Evolutionary conservation across 1,140 invertebrate species (phyloP).

Genomic region (Procambarus clarkii): DNA sequence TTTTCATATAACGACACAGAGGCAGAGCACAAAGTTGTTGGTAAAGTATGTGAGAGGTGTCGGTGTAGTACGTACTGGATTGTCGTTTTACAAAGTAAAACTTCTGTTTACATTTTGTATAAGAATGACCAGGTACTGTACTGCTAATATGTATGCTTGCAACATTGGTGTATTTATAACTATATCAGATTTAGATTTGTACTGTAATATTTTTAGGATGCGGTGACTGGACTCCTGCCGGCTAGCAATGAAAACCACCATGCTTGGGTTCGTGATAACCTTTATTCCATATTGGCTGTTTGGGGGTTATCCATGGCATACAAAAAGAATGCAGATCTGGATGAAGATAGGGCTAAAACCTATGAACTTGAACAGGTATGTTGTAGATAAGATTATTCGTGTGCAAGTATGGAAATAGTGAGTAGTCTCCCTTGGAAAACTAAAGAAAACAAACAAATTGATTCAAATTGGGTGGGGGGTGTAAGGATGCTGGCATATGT

Average conservation of each 20-base stretch:
- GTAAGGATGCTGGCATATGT: too few species aligned
- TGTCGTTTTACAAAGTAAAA: too few species aligned
- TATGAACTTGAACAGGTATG: constrained; percentile 95
- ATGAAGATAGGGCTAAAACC: constrained; percentile 98
- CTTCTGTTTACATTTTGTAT: too few species aligned
- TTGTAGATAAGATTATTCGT: not conserved
- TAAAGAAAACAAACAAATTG: too few species aligned
- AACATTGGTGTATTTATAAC: not conserved
- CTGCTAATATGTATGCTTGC: not conserved
- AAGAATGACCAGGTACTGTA: too few species aligned
- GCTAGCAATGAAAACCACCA: constrained; percentile 90
- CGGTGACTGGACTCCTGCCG: constrained; percentile 94
- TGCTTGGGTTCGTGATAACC: constrained; percentile 99
- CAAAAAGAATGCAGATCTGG: constrained; percentile 98
- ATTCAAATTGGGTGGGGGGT: too few species aligned
- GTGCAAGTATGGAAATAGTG: too few species aligned
- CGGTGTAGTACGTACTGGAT: too few species aligned
- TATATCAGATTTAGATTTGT: not conserved
- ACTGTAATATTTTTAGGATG: constrained; percentile 81
- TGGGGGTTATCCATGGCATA: constrained; percentile 99
- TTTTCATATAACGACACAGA: too few species aligned
- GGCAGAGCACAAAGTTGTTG: too few species aligned
- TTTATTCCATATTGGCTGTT: constrained; percentile 96
- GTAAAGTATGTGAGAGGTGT: too few species aligned
- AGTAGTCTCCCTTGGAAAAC: too few species aligned